Percentiles rank a stretch among this genome's conserved stretches.
These are phyloP conservation scores for Progne subis DNA, from an alignment of 2,113 vertebrate species.

Conservation along the genomic window DNA sequence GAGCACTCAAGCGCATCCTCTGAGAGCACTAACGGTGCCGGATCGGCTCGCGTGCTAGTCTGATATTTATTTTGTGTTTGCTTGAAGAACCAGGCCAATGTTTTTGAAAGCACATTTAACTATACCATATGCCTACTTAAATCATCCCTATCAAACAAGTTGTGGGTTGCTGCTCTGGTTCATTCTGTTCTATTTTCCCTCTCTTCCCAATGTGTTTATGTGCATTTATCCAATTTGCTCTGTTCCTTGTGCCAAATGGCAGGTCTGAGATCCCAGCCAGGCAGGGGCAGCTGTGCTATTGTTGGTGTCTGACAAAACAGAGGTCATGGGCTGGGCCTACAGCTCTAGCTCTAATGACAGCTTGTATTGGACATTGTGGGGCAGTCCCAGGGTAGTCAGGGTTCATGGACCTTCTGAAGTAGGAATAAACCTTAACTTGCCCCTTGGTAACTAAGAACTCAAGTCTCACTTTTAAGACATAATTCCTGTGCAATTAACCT, in stretches of 20 bases:
- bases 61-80: conserved; percentile 71
- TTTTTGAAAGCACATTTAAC: conserved; percentile 79
- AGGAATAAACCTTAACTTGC: neutral
- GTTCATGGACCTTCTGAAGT: neutral
- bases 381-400: neutral
- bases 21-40: conserved; percentile 11
- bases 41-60: conserved; percentile 51
- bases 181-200: conserved; percentile 76
- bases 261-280: conserved; percentile 76
- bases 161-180: conserved; percentile 74
- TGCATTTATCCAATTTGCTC: conserved; percentile 78
- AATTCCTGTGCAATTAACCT: neutral
- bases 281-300: conserved; percentile 74
- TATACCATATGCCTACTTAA: conserved; percentile 82
- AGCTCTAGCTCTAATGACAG: neutral
- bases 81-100: conserved; percentile 75
- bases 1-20: conserved; percentile 17
- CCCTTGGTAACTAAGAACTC: neutral
- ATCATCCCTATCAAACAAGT: conserved; percentile 77
- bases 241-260: conserved; percentile 74
- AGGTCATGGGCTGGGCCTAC: conserved; percentile 44
- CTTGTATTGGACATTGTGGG: neutral
- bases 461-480: neutral
- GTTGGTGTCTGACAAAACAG: conserved; percentile 50
- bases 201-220: conserved; percentile 75